Evolutionary conservation across 2,888 invertebrate species (phyloP).

Genomic region (Chrysolina americana): DNA sequence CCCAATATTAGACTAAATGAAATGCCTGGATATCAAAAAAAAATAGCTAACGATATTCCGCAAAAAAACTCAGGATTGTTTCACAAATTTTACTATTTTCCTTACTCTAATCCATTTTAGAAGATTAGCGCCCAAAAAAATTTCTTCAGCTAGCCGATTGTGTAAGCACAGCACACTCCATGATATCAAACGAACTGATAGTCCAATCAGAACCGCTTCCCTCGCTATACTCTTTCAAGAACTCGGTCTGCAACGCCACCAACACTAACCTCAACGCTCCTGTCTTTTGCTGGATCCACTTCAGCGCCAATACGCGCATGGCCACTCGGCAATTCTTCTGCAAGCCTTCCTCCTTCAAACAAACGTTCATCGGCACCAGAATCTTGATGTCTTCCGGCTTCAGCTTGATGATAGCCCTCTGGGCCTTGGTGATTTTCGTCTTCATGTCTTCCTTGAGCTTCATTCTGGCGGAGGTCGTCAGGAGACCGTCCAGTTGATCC

Average conservation of each 20-base stretch:
- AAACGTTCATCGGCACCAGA: slow-evolving; percentile 64
- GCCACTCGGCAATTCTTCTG: slow-evolving; percentile 60
- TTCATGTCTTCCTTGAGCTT: slow-evolving; percentile 61
- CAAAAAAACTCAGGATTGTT: neutral
- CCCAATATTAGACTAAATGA: no score
- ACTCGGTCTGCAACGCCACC: slow-evolving; percentile 67
- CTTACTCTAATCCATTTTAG: slow-evolving; percentile 23
- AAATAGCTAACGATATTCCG: no score
- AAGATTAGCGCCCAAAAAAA: neutral
- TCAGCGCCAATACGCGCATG: slow-evolving; percentile 65
- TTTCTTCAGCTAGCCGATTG: slow-evolving; percentile 6
- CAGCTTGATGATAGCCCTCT: slow-evolving; percentile 63
- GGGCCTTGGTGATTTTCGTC: slow-evolving; percentile 58
- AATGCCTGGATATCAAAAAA: no score
- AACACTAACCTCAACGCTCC: slow-evolving; percentile 62
- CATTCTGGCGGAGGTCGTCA: slow-evolving; percentile 58
- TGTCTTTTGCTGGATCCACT: slow-evolving; percentile 62
- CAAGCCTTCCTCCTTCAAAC: slow-evolving; percentile 52
- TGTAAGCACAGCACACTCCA: slow-evolving; percentile 64
- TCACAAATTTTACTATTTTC: slow-evolving; percentile 25
- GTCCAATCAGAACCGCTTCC: slow-evolving; percentile 64
- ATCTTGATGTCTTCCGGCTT: slow-evolving; percentile 66
- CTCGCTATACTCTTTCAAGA: slow-evolving; percentile 63
- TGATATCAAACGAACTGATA: slow-evolving; percentile 63
- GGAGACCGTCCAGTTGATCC: slow-evolving; percentile 60